A percentile compares a stretch with the other conserved stretches of the same genome.
Evolutionary conservation across 2,797 vertebrate genomes (phyloP).

Genomic region (Lagodon rhomboides): DNA sequence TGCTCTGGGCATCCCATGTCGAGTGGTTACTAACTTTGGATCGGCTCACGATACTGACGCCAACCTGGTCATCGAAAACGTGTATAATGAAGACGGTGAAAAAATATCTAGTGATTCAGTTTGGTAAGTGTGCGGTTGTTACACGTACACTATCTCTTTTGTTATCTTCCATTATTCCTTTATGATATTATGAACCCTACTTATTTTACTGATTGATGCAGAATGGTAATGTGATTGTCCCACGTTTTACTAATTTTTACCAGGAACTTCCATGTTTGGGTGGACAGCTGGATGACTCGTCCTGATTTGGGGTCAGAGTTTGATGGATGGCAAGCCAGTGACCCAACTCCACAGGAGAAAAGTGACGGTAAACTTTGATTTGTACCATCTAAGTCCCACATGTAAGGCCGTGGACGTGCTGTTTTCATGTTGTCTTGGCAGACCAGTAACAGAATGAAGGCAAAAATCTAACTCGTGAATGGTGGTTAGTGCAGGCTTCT

Average conservation of each 20-base stretch:
- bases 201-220: not conserved
- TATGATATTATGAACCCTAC: not conserved
- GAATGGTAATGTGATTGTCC: not conserved
- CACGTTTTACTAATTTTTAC: not conserved
- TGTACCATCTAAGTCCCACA: not conserved
- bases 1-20: constrained; percentile 88
- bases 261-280: constrained; percentile 96
- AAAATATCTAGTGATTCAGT: constrained; percentile 77
- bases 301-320: constrained; percentile 84
- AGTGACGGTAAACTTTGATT: constrained; percentile 86
- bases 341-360: constrained; percentile 93
- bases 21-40: constrained; percentile 91
- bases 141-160: not conserved
- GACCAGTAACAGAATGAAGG: not conserved
- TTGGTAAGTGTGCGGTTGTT: constrained; percentile 75
- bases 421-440: not conserved
- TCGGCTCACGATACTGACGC: constrained; percentile 90
- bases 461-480: not conserved
- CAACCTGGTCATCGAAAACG: constrained; percentile 89
- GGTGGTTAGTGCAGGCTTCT: not conserved
- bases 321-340: constrained; percentile 91
- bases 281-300: constrained; percentile 92
- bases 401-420: not conserved
- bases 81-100: constrained; percentile 73
- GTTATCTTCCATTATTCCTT: not conserved